Evolutionary conservation across 53 echinoderm and acorn worm species (phyloP), one percentile per base, ranked within the genome.

Genomic region (Astropecten irregularis): DNA sequence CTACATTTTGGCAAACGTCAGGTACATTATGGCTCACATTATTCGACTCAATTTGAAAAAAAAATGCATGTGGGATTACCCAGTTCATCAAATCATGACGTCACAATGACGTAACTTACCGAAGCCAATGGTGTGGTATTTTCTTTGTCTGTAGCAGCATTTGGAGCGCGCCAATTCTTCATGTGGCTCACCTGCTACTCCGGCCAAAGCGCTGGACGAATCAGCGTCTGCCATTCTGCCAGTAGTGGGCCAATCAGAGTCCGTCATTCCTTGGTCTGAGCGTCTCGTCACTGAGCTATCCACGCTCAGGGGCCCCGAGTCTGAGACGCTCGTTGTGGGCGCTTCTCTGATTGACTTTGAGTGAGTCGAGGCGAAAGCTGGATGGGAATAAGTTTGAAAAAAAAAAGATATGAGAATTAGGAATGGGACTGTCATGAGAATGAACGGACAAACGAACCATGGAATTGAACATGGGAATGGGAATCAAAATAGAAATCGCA

Each of bases 81-180:
- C n/a, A n/a, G n/a, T n/a, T n/a, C n/a, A n/a, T n/a, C n/a, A n/a
- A n/a, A n/a, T n/a, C n/a, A n/a, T n/a, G 0, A 13, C 62, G 33
- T 33, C 0, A 62, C 18, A 14, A 52, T 54, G 73, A 73, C 55
- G 38, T 20, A 11, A 74, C 74, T 57, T 28, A 74, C 74, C 74
- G 27, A 55, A 74, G 23, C 74, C 74, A 18, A 74, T 74, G 15
- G 56, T 74, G 23, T 56, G 54, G 26, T 55, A 57, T 21, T 74
- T 74, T 9, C 34, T 74, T 28, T 74, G 74, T 23, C 74, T 55
- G 74, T 74, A 74, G 74, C 74, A 74, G 38, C 74, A 74, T 34
- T 74, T 74, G 19, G 74, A 38, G 74, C 31, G 35, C 2, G 58
- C 19, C 11, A 22, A 22, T 3, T 51, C 73, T 9, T 73, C 26